Conservation (phyloP, 2,888 invertebrate species). For the Tachina lurida region DNA sequence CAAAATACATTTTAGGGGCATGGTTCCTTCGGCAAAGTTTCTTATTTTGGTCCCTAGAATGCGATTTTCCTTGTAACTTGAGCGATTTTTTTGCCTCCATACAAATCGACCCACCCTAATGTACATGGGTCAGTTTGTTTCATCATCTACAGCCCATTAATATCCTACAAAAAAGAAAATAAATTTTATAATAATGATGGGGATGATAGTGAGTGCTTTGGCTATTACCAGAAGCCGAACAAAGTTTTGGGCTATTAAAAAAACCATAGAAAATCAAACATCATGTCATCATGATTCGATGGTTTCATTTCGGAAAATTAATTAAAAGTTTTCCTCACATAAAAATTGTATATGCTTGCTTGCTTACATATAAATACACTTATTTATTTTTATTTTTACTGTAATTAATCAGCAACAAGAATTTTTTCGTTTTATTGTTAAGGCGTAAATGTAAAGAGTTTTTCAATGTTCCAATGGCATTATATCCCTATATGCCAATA, state of each 20-base stretch:
- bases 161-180: conserved; percentile 1
- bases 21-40: no score
- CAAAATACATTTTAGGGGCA: no score
- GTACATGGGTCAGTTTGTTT: neutral
- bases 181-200: neutral
- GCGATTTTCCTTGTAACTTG: no score
- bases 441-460: no score
- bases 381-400: neutral
- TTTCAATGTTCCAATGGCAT: no score
- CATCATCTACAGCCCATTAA: conserved; percentile 23
- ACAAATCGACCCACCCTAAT: no score
- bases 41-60: no score
- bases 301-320: conserved; percentile 33
- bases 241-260: conserved; percentile 6
- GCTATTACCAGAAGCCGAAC: neutral
- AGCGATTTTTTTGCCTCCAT: no score
- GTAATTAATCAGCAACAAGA: neutral
- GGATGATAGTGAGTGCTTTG: neutral
- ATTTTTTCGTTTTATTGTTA: neutral
- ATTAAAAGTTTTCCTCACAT: conserved; percentile 31
- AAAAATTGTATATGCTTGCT: neutral
- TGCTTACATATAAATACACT: neutral
- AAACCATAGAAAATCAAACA: conserved; percentile 4
- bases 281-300: conserved; percentile 37
- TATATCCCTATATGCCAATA: no score